Conservation (phyloP, 1,140 invertebrate genomes). For the Bombus huntii region DNA sequence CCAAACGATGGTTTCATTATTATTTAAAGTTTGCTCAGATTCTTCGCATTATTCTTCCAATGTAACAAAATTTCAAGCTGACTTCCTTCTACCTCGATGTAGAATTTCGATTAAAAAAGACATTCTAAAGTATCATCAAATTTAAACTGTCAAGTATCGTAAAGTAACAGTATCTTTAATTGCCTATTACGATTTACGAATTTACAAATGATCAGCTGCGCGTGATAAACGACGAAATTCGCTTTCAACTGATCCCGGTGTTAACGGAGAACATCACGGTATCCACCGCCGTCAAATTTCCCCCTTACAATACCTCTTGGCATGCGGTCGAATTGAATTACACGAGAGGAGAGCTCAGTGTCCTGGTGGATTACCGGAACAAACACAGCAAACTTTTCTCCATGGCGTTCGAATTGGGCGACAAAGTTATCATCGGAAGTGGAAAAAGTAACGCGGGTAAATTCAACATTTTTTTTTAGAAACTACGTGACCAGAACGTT, state of each 20-base stretch:
- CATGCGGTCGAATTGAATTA: constrained; percentile 91
- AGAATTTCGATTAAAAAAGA: no score
- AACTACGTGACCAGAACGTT: not conserved
- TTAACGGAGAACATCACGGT: constrained; percentile 88
- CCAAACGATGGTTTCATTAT: no score
- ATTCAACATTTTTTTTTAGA: not conserved
- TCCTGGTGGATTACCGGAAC: constrained; percentile 89
- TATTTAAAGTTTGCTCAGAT: no score
- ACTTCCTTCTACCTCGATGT: no score
- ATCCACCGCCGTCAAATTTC: constrained; percentile 89
- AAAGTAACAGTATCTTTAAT: not conserved
- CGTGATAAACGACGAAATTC: constrained; percentile 90
- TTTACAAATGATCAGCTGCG: constrained; percentile 84
- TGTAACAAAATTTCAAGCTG: no score
- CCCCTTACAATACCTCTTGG: constrained; percentile 89
- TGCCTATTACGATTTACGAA: not conserved
- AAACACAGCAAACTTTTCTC: constrained; percentile 87
- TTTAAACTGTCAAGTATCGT: no score
- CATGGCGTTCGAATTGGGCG: constrained; percentile 82
- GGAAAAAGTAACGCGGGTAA: constrained; percentile 84
- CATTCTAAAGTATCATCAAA: no score
- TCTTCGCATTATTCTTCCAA: no score
- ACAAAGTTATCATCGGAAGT: constrained; percentile 89
- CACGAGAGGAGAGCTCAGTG: constrained; percentile 87
- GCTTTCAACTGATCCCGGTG: constrained; percentile 90